Evolutionary conservation across 2,888 invertebrate genomes (phyloP).

Genomic region (Dolichomitus sp.): DNA sequence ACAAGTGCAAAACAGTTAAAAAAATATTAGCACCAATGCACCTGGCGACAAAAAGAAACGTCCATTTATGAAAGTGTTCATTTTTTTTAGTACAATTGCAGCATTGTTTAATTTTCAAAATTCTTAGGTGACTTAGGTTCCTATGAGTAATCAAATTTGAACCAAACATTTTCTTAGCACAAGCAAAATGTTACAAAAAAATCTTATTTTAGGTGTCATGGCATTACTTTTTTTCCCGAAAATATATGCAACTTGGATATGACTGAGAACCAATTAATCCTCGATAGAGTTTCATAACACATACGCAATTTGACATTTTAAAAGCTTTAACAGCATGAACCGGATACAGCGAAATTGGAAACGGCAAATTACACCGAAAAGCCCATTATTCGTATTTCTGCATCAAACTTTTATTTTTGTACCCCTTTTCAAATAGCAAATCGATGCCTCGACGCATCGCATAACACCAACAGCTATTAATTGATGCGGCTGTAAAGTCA

Average conservation of each 20-base stretch:
- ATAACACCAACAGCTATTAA: slow-evolving; percentile 47
- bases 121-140: too few relatives aligned
- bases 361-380: not conserved
- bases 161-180: too few relatives aligned
- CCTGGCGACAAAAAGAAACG: too few relatives aligned
- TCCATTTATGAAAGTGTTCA: too few relatives aligned
- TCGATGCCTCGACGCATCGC: slow-evolving; percentile 12
- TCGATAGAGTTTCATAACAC: not conserved
- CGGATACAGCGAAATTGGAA: not conserved
- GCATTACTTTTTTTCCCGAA: too few relatives aligned
- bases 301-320: not conserved
- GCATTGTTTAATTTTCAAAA: too few relatives aligned
- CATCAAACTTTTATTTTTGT: not conserved
- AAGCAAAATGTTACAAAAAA: too few relatives aligned
- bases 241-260: not conserved
- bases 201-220: too few relatives aligned
- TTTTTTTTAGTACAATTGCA: too few relatives aligned
- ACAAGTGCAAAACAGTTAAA: too few relatives aligned
- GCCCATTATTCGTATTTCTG: slow-evolving; percentile 5
- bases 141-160: too few relatives aligned
- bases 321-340: not conserved
- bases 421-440: not conserved
- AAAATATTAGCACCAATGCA: too few relatives aligned
- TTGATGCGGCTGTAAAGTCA: slow-evolving; percentile 41
- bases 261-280: not conserved